These are phyloP conservation scores for Nasonia oneida DNA, from an alignment of 2,888 invertebrate species.

Conservation along the genomic window DNA sequence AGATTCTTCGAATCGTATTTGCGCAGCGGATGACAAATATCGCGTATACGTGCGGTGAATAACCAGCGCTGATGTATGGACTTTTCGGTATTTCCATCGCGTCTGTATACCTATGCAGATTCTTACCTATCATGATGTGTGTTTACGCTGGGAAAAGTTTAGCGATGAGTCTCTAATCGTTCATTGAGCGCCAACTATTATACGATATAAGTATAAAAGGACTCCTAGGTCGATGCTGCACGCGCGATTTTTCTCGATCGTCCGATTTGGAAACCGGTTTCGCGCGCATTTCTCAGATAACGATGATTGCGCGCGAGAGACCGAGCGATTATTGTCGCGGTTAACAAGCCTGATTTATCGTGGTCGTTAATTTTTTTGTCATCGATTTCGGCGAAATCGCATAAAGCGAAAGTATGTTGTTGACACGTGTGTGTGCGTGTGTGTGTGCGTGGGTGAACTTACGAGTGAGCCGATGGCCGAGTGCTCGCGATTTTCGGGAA, in stretches of 20 bases:
- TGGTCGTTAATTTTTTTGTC: neutral
- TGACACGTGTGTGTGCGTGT: neutral
- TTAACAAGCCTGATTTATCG: neutral
- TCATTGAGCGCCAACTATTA: neutral
- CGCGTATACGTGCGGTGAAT: neutral
- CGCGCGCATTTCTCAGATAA: neutral
- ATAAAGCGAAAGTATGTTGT: neutral
- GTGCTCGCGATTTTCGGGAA: constrained; percentile 84
- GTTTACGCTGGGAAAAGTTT: neutral
- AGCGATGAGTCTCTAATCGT: neutral
- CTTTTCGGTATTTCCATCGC: neutral
- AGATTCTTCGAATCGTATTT: constrained; percentile 40
- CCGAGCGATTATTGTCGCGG: too few species aligned
- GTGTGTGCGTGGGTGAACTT: constrained; percentile 76
- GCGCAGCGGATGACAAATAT: neutral
- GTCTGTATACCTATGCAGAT: too few species aligned
- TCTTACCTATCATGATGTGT: neutral
- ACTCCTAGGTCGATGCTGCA: neutral
- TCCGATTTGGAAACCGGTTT: neutral
- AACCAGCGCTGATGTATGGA: neutral
- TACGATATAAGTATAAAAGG: neutral
- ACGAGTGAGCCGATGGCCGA: constrained; percentile 91
- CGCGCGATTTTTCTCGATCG: neutral
- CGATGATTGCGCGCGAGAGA: neutral
- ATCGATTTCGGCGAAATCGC: neutral